Percentiles rank a stretch among this genome's conserved stretches.
Evolutionary conservation across 2,113 vertebrate species (phyloP).

Genomic region (Octodon degus): DNA sequence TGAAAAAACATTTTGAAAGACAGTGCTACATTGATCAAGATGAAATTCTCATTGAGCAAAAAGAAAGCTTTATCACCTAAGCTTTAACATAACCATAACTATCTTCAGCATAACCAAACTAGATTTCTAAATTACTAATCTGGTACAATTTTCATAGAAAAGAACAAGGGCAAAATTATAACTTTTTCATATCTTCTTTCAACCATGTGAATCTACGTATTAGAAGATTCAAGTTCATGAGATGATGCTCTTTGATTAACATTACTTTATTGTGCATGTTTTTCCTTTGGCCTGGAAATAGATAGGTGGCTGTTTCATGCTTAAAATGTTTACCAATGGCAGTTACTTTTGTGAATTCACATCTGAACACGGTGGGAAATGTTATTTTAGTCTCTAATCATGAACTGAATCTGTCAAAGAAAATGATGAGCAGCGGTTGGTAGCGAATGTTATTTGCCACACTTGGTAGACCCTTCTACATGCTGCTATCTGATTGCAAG

Average conservation of each 20-base stretch:
- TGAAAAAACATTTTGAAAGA: not conserved
- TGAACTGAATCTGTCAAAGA: conserved; percentile 41
- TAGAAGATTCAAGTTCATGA: not conserved
- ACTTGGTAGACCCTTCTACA: not conserved
- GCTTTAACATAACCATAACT: not conserved
- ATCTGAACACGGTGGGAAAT: not conserved
- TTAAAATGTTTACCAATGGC: conserved; percentile 4
- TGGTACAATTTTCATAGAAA: not conserved
- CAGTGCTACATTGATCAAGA: not conserved
- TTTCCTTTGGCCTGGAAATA: not conserved
- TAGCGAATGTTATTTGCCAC: conserved; percentile 10
- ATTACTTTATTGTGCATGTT: not conserved
- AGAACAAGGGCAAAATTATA: not conserved
- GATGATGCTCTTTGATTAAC: not conserved
- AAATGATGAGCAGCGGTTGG: conserved; percentile 2
- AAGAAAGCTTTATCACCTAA: not conserved
- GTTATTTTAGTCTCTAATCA: not conserved
- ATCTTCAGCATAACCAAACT: not conserved
- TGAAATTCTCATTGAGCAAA: not conserved
- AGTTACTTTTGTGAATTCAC: not conserved
- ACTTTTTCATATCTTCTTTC: not conserved
- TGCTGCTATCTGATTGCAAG: not conserved
- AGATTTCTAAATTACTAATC: not conserved
- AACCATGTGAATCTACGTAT: not conserved
- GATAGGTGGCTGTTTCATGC: not conserved